phyloP scores from a whole-genome alignment of 64 coral and sea anemone species.

The Stichodactyla helianthus region DNA sequence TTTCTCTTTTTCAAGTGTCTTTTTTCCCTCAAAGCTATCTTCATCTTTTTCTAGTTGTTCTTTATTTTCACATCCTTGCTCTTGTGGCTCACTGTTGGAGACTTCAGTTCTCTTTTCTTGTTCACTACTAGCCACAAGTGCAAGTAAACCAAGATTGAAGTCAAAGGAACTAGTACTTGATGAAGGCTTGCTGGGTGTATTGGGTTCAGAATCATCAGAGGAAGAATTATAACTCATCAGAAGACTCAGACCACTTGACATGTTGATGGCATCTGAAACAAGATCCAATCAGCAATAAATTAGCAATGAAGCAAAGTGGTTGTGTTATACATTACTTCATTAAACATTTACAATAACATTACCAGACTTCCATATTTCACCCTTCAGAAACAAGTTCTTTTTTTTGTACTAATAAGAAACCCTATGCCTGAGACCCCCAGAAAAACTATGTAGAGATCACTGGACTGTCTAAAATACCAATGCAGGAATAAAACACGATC shows the following conservation, averaged over 20 bases:
- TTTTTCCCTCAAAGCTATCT: not conserved
- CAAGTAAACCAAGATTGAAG: slow-evolving; percentile 53
- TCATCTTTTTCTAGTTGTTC: not conserved
- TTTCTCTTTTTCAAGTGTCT: not conserved
- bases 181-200: not conserved
- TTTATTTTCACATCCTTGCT: not conserved
- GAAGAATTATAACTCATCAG: slow-evolving; percentile 86
- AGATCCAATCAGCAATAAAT: not conserved
- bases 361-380: no score
- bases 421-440: no score
- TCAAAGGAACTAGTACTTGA: slow-evolving; percentile 18
- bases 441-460: no score
- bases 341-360: no score
- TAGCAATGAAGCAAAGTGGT: no score
- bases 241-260: slow-evolving; percentile 63
- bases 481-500: no score
- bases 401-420: no score
- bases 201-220: slow-evolving; percentile 45
- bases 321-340: no score
- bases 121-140: slow-evolving; percentile 38
- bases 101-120: slow-evolving; percentile 1
- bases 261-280: slow-evolving; percentile 4
- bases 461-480: no score
- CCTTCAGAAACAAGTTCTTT: no score
- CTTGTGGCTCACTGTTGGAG: not conserved